phyloP scores from a whole-genome alignment of 2,888 invertebrate genomes.

The Amitus sp. region DNA sequence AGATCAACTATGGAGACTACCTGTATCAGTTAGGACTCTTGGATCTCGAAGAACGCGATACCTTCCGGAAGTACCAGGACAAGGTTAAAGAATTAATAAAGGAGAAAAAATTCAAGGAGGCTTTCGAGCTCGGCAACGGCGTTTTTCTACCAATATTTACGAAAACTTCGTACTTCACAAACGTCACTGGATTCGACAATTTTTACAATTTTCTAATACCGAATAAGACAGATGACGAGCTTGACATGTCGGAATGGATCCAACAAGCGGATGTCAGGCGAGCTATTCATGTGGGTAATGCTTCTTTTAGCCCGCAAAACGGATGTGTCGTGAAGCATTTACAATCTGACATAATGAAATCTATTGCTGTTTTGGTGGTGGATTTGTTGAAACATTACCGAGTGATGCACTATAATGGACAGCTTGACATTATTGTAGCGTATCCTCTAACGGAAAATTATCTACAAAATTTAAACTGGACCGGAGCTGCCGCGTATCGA shows the following conservation, averaged over 20 bases:
- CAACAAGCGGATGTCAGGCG: constrained; percentile 73
- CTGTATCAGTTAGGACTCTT: constrained; percentile 81
- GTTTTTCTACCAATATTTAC: no score
- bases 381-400: constrained; percentile 75
- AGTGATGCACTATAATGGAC: constrained; percentile 88
- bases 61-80: constrained; percentile 73
- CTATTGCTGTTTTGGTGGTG: constrained; percentile 78
- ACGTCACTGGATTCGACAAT: constrained; percentile 80
- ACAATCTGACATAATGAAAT: constrained; percentile 82
- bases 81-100: constrained; percentile 72
- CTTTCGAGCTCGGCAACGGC: constrained; percentile 77
- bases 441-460: constrained; percentile 87
- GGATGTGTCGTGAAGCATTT: constrained; percentile 77
- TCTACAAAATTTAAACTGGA: constrained; percentile 70
- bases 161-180: constrained; percentile 73
- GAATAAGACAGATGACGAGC: constrained; percentile 67
- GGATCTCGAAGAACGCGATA: constrained; percentile 71
- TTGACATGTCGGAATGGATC: constrained; percentile 72
- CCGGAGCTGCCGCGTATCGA: constrained; percentile 63
- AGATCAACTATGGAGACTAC: constrained; percentile 81
- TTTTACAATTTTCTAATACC: constrained; percentile 80
- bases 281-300: constrained; percentile 87
- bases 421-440: constrained; percentile 90
- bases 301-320: constrained; percentile 74
- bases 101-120: constrained; percentile 73